Evolutionary conservation across 2,888 invertebrate genomes (phyloP), one percentile per base, ranked within the genome.

Genomic region (Petrolisthes cinctipes): DNA sequence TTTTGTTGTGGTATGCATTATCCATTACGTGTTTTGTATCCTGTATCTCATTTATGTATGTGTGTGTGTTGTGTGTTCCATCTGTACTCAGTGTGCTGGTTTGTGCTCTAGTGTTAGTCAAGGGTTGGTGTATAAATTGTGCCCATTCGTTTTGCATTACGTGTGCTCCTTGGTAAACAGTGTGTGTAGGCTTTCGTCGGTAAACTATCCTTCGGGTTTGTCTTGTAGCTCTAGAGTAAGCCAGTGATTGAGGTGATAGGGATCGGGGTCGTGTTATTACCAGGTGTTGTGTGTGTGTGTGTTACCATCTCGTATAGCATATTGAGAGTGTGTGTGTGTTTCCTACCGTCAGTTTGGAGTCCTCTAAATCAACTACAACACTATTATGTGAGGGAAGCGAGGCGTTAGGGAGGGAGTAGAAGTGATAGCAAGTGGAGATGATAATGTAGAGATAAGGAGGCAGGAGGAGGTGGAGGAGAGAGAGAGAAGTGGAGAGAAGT

Each of bases 111-210:
- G 11, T 20, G 81, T 14, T 57, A 23, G 54, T 6, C 20, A 82
- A n/a, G 80, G 54, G 54, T n/a, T 14, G 17, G n/a, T 80, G 56
- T 78, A 9, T 78, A 54, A 17, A 17, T 5, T 4, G 37, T 78
- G 11, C 7, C 53, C 75, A 11, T n/a, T 75, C 23, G 17, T 11
- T 17, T 20, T 75, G 37, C n/a, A 11, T 11, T 4, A 23, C 17
- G 54, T n/a, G n/a, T 23, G 61, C 17, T 80, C n/a, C 11, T 80
- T 20, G 57, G n/a, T 54, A 56, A 56, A 3, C 14, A 11, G 73
- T 73, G 73, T 83, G 82, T 57, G 81, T 78, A 51, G 5, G 78
- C 23, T 7, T 73, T n/a, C 7, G 73, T 73, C 7, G n/a, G 73
- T 73, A 17, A 7, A 73, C 73, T 66, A 14, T 66, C 66, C 66